These are phyloP conservation scores for Lithobates sylvaticus DNA, from an alignment of 2,797 vertebrate species.

Conservation along the genomic window DNA sequence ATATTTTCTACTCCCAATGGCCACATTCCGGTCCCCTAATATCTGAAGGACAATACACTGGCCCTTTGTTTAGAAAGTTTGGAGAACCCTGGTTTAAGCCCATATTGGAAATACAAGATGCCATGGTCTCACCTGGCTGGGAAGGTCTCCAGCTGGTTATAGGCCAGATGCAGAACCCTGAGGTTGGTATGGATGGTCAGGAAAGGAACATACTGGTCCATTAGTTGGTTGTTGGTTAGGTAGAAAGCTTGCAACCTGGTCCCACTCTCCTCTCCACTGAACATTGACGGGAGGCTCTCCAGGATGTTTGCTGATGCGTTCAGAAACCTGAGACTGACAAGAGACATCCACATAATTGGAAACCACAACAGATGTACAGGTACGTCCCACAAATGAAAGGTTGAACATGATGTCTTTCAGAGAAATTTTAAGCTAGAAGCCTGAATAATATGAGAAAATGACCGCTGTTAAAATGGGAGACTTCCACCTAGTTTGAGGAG, in stretches of 20 bases:
- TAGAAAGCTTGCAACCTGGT: conserved; percentile 94
- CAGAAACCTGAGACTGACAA: conserved; percentile 90
- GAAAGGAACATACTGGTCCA: conserved; percentile 88
- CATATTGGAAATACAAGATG: neutral
- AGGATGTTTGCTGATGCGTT: conserved; percentile 92
- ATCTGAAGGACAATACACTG: too few relatives aligned
- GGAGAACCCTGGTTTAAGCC: too few relatives aligned
- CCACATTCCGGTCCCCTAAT: too few relatives aligned
- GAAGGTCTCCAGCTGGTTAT: conserved; percentile 92
- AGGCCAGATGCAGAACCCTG: conserved; percentile 90
- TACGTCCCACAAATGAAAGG: neutral
- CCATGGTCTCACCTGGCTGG: conserved; percentile 87
- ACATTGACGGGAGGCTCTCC: conserved; percentile 87
- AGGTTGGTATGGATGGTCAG: conserved; percentile 89
- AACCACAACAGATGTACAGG: too few relatives aligned
- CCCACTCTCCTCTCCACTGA: conserved; percentile 87
- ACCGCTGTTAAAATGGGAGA: neutral
- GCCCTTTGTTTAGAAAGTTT: too few relatives aligned
- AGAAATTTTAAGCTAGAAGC: too few relatives aligned
- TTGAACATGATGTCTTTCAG: too few relatives aligned
- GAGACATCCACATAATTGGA: conserved; percentile 34
- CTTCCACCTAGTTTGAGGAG: too few relatives aligned
- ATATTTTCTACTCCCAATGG: too few relatives aligned
- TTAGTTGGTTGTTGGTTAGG: conserved; percentile 89
- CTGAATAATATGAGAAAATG: neutral